These are phyloP conservation scores for Nasonia oneida DNA, from an alignment of 2,888 invertebrate species.

Conservation along the genomic window DNA sequence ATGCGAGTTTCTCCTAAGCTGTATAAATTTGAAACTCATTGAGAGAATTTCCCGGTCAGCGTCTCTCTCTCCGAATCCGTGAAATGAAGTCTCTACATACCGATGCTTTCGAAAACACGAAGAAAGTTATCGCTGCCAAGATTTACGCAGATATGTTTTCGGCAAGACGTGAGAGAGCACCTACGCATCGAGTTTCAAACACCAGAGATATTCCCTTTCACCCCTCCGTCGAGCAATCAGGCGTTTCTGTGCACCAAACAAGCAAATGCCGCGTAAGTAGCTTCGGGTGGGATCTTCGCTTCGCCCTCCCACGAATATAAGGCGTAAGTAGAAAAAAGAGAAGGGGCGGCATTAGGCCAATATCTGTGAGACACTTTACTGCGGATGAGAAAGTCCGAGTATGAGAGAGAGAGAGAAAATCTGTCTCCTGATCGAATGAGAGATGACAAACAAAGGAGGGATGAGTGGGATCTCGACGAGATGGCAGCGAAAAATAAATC, in stretches of 20 bases:
- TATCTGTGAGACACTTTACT: constrained; percentile 34
- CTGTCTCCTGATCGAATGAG: constrained; percentile 26
- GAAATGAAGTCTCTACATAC: background rate
- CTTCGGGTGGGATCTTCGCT: background rate
- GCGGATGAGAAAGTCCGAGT: constrained; percentile 30
- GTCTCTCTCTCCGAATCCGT: background rate
- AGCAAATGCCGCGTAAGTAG: constrained; percentile 28
- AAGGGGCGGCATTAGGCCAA: constrained; percentile 33
- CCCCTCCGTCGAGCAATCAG: background rate
- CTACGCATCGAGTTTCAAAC: background rate
- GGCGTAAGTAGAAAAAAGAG: constrained; percentile 16
- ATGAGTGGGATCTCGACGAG: background rate
- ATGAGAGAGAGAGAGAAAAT: background rate
- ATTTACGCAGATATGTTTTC: background rate
- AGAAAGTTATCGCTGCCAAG: background rate
- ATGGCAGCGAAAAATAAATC: background rate
- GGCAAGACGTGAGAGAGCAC: background rate
- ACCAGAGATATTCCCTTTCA: background rate
- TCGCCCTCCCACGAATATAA: background rate
- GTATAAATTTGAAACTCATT: constrained; percentile 13
- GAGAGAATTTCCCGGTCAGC: background rate
- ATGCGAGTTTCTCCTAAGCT: constrained; percentile 9
- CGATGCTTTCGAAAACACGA: background rate
- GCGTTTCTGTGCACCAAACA: constrained; percentile 5
- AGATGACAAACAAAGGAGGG: background rate